Percentiles rank a stretch among this genome's conserved stretches.
Conservation (phyloP, 2,797 vertebrate species). For the Chelmon rostratus region DNA sequence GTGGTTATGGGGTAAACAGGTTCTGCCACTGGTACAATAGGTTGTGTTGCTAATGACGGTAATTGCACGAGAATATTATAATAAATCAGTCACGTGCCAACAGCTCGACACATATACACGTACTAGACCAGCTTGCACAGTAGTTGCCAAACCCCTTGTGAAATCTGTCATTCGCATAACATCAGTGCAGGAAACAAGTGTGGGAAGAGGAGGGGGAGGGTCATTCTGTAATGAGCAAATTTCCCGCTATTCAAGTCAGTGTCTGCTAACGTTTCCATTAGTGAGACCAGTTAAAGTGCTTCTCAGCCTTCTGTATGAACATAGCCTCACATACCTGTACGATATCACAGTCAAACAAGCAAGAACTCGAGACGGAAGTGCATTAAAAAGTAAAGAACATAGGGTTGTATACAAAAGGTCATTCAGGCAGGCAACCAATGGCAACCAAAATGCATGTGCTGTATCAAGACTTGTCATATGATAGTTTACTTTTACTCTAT, state of each 20-base stretch:
- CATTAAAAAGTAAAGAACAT: not conserved
- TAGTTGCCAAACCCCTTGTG: not conserved
- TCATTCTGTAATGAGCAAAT: not conserved
- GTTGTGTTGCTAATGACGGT: constrained; percentile 30
- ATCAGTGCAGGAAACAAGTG: not conserved
- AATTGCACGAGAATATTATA: constrained; percentile 8
- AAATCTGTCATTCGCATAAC: not conserved
- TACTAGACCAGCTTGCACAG: not conserved
- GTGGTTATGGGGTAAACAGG: constrained; percentile 42
- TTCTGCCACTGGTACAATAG: constrained; percentile 39
- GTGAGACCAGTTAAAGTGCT: not conserved
- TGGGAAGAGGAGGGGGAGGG: not conserved
- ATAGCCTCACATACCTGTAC: not conserved
- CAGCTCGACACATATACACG: constrained; percentile 13
- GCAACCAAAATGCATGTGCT: not conserved
- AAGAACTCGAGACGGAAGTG: not conserved
- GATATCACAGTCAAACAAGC: not conserved
- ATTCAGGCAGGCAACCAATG: not conserved
- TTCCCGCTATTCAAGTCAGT: not conserved
- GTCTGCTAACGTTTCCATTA: constrained; percentile 9
- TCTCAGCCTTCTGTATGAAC: not conserved
- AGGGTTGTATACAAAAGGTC: not conserved
- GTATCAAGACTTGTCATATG: not conserved
- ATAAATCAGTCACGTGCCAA: constrained; percentile 32
- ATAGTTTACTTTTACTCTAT: not conserved